Evolutionary conservation across 1,140 invertebrate species (phyloP).

Genomic region (Drosophila neocordata): DNA sequence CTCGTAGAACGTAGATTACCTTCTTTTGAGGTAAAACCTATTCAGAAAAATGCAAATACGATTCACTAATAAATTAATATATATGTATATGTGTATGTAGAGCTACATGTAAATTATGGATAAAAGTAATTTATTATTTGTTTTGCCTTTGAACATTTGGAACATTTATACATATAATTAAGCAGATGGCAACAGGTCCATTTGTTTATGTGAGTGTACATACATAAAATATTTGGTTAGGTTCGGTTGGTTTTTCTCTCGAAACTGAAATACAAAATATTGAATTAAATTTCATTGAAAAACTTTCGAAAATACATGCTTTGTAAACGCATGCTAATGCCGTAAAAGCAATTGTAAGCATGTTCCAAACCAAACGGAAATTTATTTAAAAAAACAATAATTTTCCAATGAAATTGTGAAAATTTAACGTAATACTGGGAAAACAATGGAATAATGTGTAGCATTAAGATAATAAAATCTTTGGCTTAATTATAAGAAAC

Average conservation of each 20-base stretch:
- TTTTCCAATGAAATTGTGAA: conserved; percentile 26
- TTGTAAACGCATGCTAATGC: conserved; percentile 30
- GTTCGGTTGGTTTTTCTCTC: conserved; percentile 23
- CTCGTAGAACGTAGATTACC: conserved; percentile 4
- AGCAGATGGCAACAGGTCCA: conserved; percentile 51
- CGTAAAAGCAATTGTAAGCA: conserved; percentile 45
- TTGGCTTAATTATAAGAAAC: conserved; percentile 31
- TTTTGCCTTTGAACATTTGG: conserved; percentile 45
- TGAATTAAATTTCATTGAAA: conserved; percentile 22
- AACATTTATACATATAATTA: conserved; percentile 38
- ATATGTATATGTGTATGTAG: neutral
- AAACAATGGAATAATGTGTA: conserved; percentile 24
- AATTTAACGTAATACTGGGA: conserved; percentile 20
- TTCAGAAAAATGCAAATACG: conserved; percentile 1
- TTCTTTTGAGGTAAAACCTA: conserved; percentile 3
- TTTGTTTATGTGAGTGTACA: conserved; percentile 49
- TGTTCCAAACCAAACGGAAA: conserved; percentile 26
- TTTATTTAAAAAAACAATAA: conserved; percentile 34
- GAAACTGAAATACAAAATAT: conserved; percentile 51
- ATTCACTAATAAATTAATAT: conserved; percentile 5
- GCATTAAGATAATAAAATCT: conserved; percentile 26
- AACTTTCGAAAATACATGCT: conserved; percentile 27
- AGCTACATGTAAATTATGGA: conserved; percentile 31
- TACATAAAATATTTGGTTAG: conserved; percentile 21
- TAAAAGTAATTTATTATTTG: conserved; percentile 52